These are phyloP conservation scores for Drosophila mayaguana DNA, from an alignment of 2,888 invertebrate species.

Conservation along the genomic window DNA sequence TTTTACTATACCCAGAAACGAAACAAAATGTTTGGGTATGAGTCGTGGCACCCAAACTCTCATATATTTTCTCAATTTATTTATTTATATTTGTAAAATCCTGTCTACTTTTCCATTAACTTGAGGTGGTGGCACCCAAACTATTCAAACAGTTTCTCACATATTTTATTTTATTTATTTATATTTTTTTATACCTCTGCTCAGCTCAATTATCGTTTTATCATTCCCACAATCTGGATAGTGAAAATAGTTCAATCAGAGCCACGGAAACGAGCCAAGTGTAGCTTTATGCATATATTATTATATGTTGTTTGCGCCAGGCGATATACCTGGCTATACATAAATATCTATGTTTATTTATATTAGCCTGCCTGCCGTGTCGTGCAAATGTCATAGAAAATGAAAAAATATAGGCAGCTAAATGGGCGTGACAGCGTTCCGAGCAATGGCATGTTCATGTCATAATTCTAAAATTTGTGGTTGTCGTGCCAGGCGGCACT, in stretches of 20 bases:
- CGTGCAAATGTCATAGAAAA: slow-evolving; percentile 50
- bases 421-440: slow-evolving; percentile 44
- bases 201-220: background rate
- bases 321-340: background rate
- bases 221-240: background rate
- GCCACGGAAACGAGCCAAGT: background rate
- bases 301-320: slow-evolving; percentile 16
- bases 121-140: too few relatives aligned
- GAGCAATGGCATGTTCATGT: slow-evolving; percentile 52
- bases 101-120: too few relatives aligned
- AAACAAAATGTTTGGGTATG: background rate
- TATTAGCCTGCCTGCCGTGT: slow-evolving; percentile 29
- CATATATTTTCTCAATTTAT: too few relatives aligned
- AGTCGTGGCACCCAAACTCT: too few relatives aligned
- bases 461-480: slow-evolving; percentile 73
- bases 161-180: too few relatives aligned
- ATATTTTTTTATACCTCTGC: too few relatives aligned
- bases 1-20: background rate
- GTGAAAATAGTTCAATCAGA: slow-evolving; percentile 2
- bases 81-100: too few relatives aligned
- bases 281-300: slow-evolving; percentile 11
- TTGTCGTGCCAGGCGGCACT: slow-evolving; percentile 56
- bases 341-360: slow-evolving; percentile 25
- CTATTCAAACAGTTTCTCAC: too few relatives aligned
- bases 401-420: slow-evolving; percentile 51